Conservation (phyloP, 2,888 invertebrate genomes). For the Trissoscelio sp. region DNA sequence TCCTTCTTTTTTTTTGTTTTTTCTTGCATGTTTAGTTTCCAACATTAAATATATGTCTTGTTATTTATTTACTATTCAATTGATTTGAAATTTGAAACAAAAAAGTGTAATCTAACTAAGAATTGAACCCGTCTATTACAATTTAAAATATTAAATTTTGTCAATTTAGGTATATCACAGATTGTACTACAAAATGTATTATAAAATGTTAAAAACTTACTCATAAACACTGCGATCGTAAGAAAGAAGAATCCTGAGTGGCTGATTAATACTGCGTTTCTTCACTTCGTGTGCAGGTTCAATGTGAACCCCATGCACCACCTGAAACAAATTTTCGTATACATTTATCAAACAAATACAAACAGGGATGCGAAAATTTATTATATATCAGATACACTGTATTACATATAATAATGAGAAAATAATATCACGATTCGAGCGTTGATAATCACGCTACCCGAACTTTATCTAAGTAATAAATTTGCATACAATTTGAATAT, state of each 20-base stretch:
- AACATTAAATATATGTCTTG: too few species aligned
- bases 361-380: background rate
- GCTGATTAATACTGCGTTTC: slow-evolving; percentile 92
- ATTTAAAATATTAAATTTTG: too few species aligned
- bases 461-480: slow-evolving; percentile 36
- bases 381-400: slow-evolving; percentile 7
- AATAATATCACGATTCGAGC: slow-evolving; percentile 35
- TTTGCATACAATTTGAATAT: slow-evolving; percentile 27
- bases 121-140: too few species aligned
- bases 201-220: slow-evolving; percentile 87
- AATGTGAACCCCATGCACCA: slow-evolving; percentile 92
- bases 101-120: too few species aligned
- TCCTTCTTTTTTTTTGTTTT: background rate
- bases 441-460: slow-evolving; percentile 18
- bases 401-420: slow-evolving; percentile 24
- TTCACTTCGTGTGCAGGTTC: slow-evolving; percentile 91
- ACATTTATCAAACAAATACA: background rate
- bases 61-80: too few species aligned
- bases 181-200: too few species aligned
- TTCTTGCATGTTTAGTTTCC: too few species aligned
- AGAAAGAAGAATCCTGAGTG: slow-evolving; percentile 91
- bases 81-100: too few species aligned
- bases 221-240: slow-evolving; percentile 95
- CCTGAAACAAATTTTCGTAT: slow-evolving; percentile 84
- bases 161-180: too few species aligned